Evolutionary conservation across 2,888 invertebrate species (phyloP).

Genomic region (Cerastis leucographa): DNA sequence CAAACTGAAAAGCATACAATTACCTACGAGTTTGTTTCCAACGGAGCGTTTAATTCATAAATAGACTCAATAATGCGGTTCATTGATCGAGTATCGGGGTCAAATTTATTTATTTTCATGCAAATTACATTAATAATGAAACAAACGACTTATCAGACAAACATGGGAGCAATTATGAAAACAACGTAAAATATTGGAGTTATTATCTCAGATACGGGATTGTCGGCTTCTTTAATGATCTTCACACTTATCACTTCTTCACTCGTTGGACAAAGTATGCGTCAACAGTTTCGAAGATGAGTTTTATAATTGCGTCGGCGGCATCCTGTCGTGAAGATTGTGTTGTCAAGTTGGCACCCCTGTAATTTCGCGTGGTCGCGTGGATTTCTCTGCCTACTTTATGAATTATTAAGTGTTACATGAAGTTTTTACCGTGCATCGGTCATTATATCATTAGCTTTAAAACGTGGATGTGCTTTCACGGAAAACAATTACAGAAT

Average conservation of each 20-base stretch:
- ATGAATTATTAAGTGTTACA: constrained; percentile 76
- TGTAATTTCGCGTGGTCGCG: constrained; percentile 72
- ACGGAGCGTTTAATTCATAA: background rate
- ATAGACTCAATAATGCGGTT: constrained; percentile 1
- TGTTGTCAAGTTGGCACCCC: constrained; percentile 71
- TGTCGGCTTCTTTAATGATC: constrained; percentile 39
- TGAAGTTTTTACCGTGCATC: constrained; percentile 67
- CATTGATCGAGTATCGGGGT: constrained; percentile 30
- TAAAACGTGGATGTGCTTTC: constrained; percentile 66
- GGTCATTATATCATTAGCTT: constrained; percentile 76
- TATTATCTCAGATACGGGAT: constrained; percentile 30
- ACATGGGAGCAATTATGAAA: constrained; percentile 39
- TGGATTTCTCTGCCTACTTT: constrained; percentile 68
- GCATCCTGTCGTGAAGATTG: constrained; percentile 65
- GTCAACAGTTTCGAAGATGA: constrained; percentile 68
- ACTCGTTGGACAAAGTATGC: constrained; percentile 51
- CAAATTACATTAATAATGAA: constrained; percentile 41
- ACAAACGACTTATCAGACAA: constrained; percentile 35
- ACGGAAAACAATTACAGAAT: constrained; percentile 73
- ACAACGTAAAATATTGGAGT: constrained; percentile 35
- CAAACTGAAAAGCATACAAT: background rate
- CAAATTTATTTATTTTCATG: constrained; percentile 28
- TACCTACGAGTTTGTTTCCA: background rate
- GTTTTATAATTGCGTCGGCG: constrained; percentile 68
- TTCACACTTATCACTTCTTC: constrained; percentile 54